Base-by-base conservation (phyloP, 30 jellyfish, hydroid and myxozoan species). In the Haliclystus octoradiatus region DNA sequence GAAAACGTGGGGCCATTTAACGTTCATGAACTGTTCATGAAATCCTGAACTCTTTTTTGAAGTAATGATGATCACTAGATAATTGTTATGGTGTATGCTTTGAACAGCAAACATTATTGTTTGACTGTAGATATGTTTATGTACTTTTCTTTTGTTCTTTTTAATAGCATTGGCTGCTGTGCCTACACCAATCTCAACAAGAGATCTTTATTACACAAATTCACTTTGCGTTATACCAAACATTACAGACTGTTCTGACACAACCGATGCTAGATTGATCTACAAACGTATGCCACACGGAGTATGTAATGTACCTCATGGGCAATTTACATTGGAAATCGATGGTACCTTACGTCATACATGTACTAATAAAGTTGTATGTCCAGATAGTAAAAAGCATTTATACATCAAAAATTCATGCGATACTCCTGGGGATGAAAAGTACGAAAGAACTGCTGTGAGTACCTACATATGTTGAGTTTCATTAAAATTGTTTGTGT, bases 181-280 rank as follows among this genome's bases (percentile, higher is more conserved):
- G 50, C 85, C 85, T 13, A 82, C 81, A 22, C 92, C 95, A 15
- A 75, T 84, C 50, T 65, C 92, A 30, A 76, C 95, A 9, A 76
- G 64, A 1, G 79, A 51, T 32, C 49, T 75, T 28, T 70, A 70
- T 67, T 84, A 76, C 71, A 76, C 79, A 50, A 31, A 40, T 12
- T 35, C 85, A 4, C 63, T 83, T 49, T 83, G 95, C 74, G 27
- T 84, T 22, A 71, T 50, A 33, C 92, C 92, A 2, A 52, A 62
- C 13, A 71, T 65, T 34, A 60, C 47, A 22, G 27, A 35, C 28
- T 76, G 83, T 28, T 64, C 88, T 7, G 81, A 62, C 26, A 85
- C 73, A 28, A 64, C 93, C 5, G n/a, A n/a, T n/a, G n/a, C n/a
- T n/a, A 35, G 35, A 2, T 14, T 79, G 22, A 65, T 46, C 28